Conservation (phyloP, 2,113 vertebrate genomes). For the Megaceryle torquata region DNA sequence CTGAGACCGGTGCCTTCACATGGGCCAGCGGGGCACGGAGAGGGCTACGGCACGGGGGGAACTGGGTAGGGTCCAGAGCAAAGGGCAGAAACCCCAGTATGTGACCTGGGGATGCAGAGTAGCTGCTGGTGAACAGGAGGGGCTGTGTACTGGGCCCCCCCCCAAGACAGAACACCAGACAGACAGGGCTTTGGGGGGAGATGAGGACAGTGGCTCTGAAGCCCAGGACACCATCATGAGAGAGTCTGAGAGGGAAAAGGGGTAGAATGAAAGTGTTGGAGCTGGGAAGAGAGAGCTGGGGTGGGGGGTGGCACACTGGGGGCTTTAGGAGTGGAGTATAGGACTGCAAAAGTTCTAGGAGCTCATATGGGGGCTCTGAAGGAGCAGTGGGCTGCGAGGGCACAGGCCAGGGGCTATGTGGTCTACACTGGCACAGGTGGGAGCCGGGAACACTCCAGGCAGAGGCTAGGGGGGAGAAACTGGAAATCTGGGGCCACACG, state of each 20-base stretch:
- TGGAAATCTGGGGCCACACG: fast-evolving
- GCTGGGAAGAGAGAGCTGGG: background rate
- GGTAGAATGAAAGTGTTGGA: background rate
- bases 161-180: background rate
- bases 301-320: background rate
- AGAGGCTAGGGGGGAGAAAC: background rate
- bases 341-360: background rate
- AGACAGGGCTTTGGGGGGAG: background rate
- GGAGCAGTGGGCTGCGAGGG: background rate
- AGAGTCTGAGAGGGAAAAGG: background rate
- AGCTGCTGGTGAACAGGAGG: background rate
- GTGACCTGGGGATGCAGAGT: background rate
- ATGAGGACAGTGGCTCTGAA: background rate
- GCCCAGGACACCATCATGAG: too few relatives aligned
- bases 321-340: background rate
- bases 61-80: too few relatives aligned
- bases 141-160: background rate
- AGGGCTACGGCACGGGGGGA: background rate
- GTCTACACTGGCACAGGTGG: fast-evolving
- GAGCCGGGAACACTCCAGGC: background rate
- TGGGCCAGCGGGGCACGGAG: too few relatives aligned
- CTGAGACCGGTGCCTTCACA: fast-evolving
- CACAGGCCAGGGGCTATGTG: fast-evolving
- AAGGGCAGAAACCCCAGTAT: background rate
- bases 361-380: background rate